Evolutionary conservation across 2,113 vertebrate species (phyloP).

Genomic region (Apteryx mantelli): DNA sequence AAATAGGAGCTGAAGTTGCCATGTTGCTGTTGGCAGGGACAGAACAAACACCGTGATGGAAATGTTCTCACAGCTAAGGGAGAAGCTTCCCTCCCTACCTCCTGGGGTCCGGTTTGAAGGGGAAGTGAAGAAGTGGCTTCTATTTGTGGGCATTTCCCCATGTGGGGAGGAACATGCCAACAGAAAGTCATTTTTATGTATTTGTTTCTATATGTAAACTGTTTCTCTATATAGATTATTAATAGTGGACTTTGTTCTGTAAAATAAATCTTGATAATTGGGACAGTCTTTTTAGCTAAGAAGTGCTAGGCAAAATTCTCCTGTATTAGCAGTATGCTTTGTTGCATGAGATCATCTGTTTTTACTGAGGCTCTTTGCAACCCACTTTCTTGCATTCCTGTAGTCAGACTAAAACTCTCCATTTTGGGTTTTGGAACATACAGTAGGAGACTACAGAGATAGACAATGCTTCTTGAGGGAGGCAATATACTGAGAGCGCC

Average conservation of each 20-base stretch:
- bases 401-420: background rate
- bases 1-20: slow-evolving; percentile 21
- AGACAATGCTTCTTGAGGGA: background rate
- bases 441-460: background rate
- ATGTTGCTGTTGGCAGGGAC: background rate
- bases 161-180: background rate
- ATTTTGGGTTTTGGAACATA: background rate
- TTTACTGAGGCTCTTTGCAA: slow-evolving; percentile 19
- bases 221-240: background rate
- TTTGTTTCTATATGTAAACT: background rate
- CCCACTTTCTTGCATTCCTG: background rate
- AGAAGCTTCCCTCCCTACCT: background rate
- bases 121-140: background rate
- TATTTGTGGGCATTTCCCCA: background rate
- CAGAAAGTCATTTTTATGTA: background rate
- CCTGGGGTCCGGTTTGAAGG: background rate
- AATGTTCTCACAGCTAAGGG: background rate
- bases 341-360: background rate
- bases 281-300: background rate
- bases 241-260: background rate
- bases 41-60: background rate
- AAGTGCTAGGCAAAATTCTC: background rate
- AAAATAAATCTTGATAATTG: background rate
- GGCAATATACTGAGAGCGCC: background rate
- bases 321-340: background rate